Base-by-base conservation (phyloP, 2,888 invertebrate genomes). In the Lochmaea crataegi region DNA sequence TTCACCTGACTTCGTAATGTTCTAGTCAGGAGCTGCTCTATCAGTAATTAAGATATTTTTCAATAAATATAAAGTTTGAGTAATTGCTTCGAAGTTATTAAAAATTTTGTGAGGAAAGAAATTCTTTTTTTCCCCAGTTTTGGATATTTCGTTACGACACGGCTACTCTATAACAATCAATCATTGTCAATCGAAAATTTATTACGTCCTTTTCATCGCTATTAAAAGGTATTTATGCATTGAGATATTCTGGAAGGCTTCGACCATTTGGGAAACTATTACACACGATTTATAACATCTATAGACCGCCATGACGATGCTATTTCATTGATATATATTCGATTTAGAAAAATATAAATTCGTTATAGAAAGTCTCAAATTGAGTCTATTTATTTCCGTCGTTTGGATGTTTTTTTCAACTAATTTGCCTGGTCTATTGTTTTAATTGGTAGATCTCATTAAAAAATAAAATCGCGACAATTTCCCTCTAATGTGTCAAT, bases 401-500 rank as follows among this genome's bases (percentile, higher is more conserved):
- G 26, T 26, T 26, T 5, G 26, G 26, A 2, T 32, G 32, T 38
- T 38, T 38, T 22, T 22, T 38, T 38, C 1, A 38, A 38, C 32
- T 38, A 38, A 7, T 38, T 38, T 38, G 5, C 32, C 32, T 38
- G 32, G 32, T 7, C 32, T 38, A 38, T 38, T 38, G n/a, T 48
- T 48, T 48, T 16, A n/a, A 48, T 48, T 48, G n/a, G n/a, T 6
- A 48, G 11, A 48, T 48, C 48, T 48, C 48, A 16, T 48, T 48
- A n/a, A n/a, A 48, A 48, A 48, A n/a, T n/a, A n/a, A 11, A 5
- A 38, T 48, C n/a, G 6, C n/a, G 48, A 4, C 48, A 48, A 48
- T 48, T 48, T 48, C n/a, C n/a, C 48, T 14, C n/a, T n/a, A 48
- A 48, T 48, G 48, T n/a, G 48, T 48, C 48, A 48, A 48, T 48